phyloP scores from a whole-genome alignment of 37 sponge, comb jelly and placozoan species.

The Cliona cf. orientalis region DNA sequence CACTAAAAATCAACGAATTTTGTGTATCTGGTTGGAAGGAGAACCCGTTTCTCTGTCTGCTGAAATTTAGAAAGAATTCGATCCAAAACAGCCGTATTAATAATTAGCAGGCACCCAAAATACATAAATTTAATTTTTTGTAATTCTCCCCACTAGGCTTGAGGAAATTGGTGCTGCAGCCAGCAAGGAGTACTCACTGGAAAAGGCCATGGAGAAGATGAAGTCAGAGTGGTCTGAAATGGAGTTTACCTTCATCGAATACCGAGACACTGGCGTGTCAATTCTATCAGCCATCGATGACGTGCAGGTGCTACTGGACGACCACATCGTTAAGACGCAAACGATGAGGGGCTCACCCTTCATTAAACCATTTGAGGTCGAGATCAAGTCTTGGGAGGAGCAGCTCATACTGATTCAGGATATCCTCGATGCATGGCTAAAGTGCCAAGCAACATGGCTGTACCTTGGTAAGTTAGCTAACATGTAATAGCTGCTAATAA shows the following conservation, averaged over 20 bases:
- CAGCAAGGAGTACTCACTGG: slow-evolving; percentile 95
- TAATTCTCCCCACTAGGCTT: no score
- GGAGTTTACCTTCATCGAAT: slow-evolving; percentile 82
- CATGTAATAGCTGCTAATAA: not conserved
- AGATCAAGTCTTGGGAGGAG: slow-evolving; percentile 96
- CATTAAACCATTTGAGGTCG: slow-evolving; percentile 96
- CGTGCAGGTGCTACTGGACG: slow-evolving; percentile 92
- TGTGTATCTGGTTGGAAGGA: no score
- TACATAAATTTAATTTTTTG: no score
- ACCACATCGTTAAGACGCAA: slow-evolving; percentile 97
- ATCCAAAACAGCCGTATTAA: no score
- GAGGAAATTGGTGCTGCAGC: slow-evolving; percentile 94
- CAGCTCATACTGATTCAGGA: slow-evolving; percentile 90
- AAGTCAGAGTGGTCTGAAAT: slow-evolving; percentile 90
- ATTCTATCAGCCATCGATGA: slow-evolving; percentile 96
- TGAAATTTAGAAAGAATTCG: no score
- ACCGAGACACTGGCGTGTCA: slow-evolving; percentile 95
- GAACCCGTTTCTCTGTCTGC: no score
- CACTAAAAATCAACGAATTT: no score
- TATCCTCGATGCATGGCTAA: slow-evolving; percentile 97
- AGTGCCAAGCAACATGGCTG: slow-evolving; percentile 97
- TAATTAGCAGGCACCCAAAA: no score
- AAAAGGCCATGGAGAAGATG: slow-evolving; percentile 98
- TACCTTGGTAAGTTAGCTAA: slow-evolving; percentile 59
- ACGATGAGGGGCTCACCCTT: slow-evolving; percentile 98